Base-by-base conservation (phyloP, 2,797 vertebrate genomes). In the Gephyroberyx darwinii region DNA sequence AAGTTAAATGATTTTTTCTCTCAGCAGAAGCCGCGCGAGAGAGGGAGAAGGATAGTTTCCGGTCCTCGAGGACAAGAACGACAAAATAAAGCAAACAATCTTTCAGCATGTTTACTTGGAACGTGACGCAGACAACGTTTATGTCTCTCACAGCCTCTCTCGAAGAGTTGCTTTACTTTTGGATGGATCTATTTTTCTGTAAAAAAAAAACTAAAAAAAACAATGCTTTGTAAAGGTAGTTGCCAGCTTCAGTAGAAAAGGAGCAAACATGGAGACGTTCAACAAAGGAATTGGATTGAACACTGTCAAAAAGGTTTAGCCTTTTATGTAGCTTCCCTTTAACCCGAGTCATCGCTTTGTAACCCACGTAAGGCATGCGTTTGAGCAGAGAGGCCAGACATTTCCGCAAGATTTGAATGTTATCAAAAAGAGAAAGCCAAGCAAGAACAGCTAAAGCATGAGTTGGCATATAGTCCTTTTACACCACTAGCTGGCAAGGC, bases 101-200 rank as follows among this genome's bases (percentile, higher is more conserved):
- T 90, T 91, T 91, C 89, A 91, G 92, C 92, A 93, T 93, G 92
- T 93, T 93, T 93, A 92, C 91, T 85, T 63, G 83, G 89, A 91
- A 84, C 63, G 89, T 86, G 90, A 85, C 17, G 71, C 79, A 45
- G 86, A 83, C 75, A 56, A 60, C 71, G 8, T 88, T 89, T 81
- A 51, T 64, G 89, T 90, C 88, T 83, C 80, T 81, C 83, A 86
- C 86, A 69, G 84, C 84, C 82, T 88, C 85, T 90, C 84, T 80
- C 69, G 80, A 89, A 89, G 87, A 90, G 88, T 90, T 87, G 83
- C 85, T 91, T 89, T 88, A 88, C 87, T 90, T 91, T 91, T 89
- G 81, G 88, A 91, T 90, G 87, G 90, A 92, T 91, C 85, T 92
- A 92, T 93, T 93, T 93, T 93, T 93, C 78, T 89, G 90, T 89